Evolutionary conservation across 2,113 vertebrate species (phyloP).

Genomic region (Coryphaenoides rupestris): DNA sequence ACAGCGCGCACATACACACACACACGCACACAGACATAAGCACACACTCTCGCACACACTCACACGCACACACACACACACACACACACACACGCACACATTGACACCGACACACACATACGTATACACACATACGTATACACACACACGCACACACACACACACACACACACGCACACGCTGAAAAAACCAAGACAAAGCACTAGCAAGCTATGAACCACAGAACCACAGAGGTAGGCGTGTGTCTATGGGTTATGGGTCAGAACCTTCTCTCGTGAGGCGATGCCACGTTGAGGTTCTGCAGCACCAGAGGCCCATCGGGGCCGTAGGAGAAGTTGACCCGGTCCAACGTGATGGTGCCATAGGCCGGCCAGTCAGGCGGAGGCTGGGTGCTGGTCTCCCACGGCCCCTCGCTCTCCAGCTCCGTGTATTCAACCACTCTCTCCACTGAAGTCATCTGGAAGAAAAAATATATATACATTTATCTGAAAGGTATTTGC

Average conservation of each 20-base stretch:
- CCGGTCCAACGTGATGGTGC: conserved; percentile 84
- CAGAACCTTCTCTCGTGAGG: conserved; percentile 85
- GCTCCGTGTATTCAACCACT: conserved; percentile 89
- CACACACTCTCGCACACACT: too few relatives aligned
- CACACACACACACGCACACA: conserved; percentile 65
- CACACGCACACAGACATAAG: too few relatives aligned
- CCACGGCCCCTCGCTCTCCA: conserved; percentile 92
- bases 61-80: conserved; percentile 40
- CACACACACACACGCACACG: conserved; percentile 65
- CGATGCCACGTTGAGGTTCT: conserved; percentile 83
- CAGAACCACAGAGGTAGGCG: conserved; percentile 42
- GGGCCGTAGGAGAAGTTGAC: conserved; percentile 87
- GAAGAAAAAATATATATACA: background rate
- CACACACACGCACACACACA: conserved; percentile 38
- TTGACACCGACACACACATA: too few relatives aligned
- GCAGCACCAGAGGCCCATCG: conserved; percentile 83
- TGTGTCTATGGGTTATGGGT: too few relatives aligned
- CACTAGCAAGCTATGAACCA: too few relatives aligned
- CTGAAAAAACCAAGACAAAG: conserved; percentile 41
- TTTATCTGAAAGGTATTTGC: too few relatives aligned
- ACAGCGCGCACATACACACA: too few relatives aligned
- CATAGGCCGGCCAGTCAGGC: conserved; percentile 81
- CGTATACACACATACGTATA: too few relatives aligned
- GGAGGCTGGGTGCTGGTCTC: conserved; percentile 79
- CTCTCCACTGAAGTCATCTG: conserved; percentile 97